Percentiles rank a stretch among this genome's conserved stretches.
Evolutionary conservation across 2,888 invertebrate genomes (phyloP).

Genomic region (Buathra laborator): DNA sequence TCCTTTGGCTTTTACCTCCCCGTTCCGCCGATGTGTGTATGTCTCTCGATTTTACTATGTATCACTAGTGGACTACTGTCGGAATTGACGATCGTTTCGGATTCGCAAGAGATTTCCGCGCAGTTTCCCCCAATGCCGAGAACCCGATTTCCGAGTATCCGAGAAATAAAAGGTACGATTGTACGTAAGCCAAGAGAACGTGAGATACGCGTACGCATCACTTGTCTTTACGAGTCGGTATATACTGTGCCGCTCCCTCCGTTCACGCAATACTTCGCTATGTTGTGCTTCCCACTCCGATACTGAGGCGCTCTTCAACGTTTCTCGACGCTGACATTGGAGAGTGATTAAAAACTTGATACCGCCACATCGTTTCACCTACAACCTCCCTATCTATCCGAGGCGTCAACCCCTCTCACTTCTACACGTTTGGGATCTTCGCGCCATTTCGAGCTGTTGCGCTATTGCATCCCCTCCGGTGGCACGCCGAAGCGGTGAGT

Average conservation of each 20-base stretch:
- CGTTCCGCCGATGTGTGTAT: neutral
- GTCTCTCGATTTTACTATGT: neutral
- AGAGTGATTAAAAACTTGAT: slow-evolving; percentile 83
- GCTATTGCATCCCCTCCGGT: slow-evolving; percentile 55
- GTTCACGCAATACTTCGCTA: neutral
- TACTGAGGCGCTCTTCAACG: slow-evolving; percentile 24
- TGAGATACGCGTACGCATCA: slow-evolving; percentile 2
- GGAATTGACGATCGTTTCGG: neutral
- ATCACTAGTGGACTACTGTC: neutral
- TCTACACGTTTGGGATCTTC: slow-evolving; percentile 52
- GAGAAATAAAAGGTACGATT: slow-evolving; percentile 13
- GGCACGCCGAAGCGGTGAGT: slow-evolving; percentile 37
- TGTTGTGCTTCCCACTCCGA: neutral
- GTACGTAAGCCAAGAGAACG: neutral
- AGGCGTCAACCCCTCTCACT: slow-evolving; percentile 51
- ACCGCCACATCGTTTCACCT: slow-evolving; percentile 69
- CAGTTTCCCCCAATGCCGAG: slow-evolving; percentile 4
- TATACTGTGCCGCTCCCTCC: neutral
- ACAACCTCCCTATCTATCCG: slow-evolving; percentile 65
- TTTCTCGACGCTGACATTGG: slow-evolving; percentile 74
- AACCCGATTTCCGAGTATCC: slow-evolving; percentile 16
- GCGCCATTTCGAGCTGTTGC: slow-evolving; percentile 42
- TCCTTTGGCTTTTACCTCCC: slow-evolving; percentile 12
- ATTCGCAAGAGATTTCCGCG: neutral
- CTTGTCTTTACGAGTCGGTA: slow-evolving; percentile 27